phyloP scores from a whole-genome alignment of 1,140 invertebrate species.

The Dysdera silvatica region DNA sequence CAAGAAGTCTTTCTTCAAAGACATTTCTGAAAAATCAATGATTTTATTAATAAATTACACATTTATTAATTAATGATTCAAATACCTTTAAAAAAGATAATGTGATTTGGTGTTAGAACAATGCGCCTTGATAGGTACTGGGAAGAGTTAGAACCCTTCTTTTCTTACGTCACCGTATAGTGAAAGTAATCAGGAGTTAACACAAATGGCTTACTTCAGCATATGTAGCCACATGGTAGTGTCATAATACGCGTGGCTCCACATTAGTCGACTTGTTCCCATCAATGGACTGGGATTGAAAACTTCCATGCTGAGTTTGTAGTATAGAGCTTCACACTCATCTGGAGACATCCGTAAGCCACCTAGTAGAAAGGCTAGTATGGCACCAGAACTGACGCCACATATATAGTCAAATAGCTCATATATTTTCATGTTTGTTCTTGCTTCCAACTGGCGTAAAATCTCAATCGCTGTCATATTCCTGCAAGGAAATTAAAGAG shows the following conservation, averaged over 20 bases:
- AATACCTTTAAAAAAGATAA: too few species aligned
- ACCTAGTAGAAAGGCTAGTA: conserved; percentile 44
- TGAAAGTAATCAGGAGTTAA: too few species aligned
- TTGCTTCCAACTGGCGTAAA: conserved; percentile 62
- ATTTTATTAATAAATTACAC: too few species aligned
- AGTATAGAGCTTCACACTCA: conserved; percentile 59
- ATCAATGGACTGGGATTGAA: conserved; percentile 61
- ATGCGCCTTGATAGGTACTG: too few species aligned
- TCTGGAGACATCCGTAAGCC: conserved; percentile 53
- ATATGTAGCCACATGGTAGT: conserved; percentile 75
- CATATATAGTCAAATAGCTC: conserved; percentile 78
- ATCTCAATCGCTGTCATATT: conserved; percentile 74
- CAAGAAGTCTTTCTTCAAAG: conserved; percentile 17
- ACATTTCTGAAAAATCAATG: conserved; percentile 16
- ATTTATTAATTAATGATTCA: too few species aligned
- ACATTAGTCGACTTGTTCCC: conserved; percentile 70
- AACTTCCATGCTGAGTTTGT: conserved; percentile 58
- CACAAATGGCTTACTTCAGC: conserved; percentile 49
- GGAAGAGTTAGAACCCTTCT: too few species aligned
- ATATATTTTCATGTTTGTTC: conserved; percentile 54
- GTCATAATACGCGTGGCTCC: conserved; percentile 84
- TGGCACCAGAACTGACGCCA: conserved; percentile 68
- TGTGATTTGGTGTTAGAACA: too few species aligned
- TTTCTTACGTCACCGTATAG: too few species aligned
- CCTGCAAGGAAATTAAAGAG: conserved; percentile 43